These are phyloP conservation scores for Apaloderma vittatum DNA, from an alignment of 2,113 vertebrate species.

Conservation along the genomic window DNA sequence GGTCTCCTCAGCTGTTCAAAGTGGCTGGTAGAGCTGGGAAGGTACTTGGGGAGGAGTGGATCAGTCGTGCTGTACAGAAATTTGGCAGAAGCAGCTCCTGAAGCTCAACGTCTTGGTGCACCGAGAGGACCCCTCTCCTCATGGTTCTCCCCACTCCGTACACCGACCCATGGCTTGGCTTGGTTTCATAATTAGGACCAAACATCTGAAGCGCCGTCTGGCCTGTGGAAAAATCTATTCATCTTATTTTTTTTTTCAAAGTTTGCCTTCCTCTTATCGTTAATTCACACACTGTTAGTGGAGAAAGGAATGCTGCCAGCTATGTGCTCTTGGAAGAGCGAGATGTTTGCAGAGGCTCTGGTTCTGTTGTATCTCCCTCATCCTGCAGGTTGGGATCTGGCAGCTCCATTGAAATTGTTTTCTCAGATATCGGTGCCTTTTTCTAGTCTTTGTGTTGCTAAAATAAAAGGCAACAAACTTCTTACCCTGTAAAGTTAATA, in stretches of 20 bases:
- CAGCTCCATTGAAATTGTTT: constrained; percentile 24
- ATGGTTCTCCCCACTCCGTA: not conserved
- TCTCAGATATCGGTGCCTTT: not conserved
- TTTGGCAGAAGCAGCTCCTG: not conserved
- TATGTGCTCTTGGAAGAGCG: constrained; percentile 59
- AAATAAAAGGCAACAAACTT: constrained; percentile 12
- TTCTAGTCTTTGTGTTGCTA: not conserved
- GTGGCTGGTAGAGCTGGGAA: not conserved
- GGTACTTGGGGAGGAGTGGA: not conserved
- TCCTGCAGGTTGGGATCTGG: constrained; percentile 33
- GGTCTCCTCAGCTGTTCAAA: accelerated
- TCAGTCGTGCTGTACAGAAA: accelerated
- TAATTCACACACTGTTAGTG: constrained; percentile 67
- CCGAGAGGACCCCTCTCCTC: accelerated
- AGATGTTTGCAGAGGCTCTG: constrained; percentile 63
- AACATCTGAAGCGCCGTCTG: constrained; percentile 48
- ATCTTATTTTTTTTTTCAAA: constrained; percentile 47
- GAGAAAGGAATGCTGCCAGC: constrained; percentile 71
- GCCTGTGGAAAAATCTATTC: constrained; percentile 62
- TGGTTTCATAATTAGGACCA: not conserved
- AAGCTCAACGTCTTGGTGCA: accelerated
- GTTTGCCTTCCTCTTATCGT: constrained; percentile 62
- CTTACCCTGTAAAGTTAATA: not conserved
- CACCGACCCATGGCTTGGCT: not conserved
- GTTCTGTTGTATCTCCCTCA: constrained; percentile 33